These are phyloP conservation scores for Ceratina japonica DNA, from an alignment of 1,140 invertebrate genomes.

Conservation along the genomic window DNA sequence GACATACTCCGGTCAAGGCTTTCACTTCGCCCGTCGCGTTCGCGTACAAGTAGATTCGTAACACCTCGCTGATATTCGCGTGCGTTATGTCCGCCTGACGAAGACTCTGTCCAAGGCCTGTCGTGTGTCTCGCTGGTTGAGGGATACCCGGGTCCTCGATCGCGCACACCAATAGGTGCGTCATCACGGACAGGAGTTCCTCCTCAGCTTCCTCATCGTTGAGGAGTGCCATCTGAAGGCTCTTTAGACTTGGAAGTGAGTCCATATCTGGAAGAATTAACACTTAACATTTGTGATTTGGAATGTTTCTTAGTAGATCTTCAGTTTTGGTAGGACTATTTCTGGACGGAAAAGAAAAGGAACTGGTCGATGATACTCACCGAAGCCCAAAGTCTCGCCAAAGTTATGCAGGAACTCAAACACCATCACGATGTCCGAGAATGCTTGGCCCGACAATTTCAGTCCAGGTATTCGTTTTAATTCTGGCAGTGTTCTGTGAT, in stretches of 20 bases:
- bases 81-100: conserved; percentile 95
- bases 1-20: conserved; percentile 86
- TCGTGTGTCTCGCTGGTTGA: conserved; percentile 91
- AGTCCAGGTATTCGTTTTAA: conserved; percentile 90
- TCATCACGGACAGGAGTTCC: conserved; percentile 92
- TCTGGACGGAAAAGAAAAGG: background rate
- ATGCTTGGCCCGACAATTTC: conserved; percentile 90
- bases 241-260: conserved; percentile 90
- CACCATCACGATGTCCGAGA: conserved; percentile 95
- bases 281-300: background rate
- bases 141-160: conserved; percentile 97
- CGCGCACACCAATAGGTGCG: conserved; percentile 93
- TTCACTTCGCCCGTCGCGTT: conserved; percentile 92
- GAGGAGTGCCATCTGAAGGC: conserved; percentile 91
- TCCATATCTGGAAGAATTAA: conserved; percentile 85
- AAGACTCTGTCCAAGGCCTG: conserved; percentile 92
- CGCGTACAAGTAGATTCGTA: conserved; percentile 93
- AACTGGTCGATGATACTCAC: conserved; percentile 79
- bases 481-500: conserved; percentile 87
- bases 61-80: conserved; percentile 93
- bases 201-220: conserved; percentile 92
- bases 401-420: conserved; percentile 98
- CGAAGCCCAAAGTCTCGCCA: conserved; percentile 94
- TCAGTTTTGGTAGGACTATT: background rate
- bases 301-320: background rate